Evolutionary conservation across 2,888 invertebrate species (phyloP), one percentile per base, ranked within the genome.

Genomic region (Drosophila acutilabella): DNA sequence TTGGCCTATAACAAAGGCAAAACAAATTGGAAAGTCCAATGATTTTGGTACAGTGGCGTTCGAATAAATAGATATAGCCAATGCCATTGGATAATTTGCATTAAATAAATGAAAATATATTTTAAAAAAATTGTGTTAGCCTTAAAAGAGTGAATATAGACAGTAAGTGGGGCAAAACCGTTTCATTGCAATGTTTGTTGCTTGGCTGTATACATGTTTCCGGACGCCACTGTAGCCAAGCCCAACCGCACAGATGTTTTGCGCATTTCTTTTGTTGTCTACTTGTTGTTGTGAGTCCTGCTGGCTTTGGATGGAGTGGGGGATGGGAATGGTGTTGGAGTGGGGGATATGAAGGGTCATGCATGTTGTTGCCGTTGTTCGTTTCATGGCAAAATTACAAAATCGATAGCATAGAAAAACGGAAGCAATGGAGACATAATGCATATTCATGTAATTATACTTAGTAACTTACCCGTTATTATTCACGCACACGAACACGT

Each of bases 251-350:
- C 79, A 70, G 70, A 69, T 80, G 81, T 64, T 72, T 64, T 74
- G 72, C 66, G 54, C 62, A 72, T 71, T 76, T 71, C 50, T 61
- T 71, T 81, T 79, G 79, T 83, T 79, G 77, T 86, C 82, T 81
- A 65, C 70, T 70, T 70, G 47, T 40, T 71, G 71, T 65, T 69
- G 57, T 60, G 52, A 20, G 42, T 53, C 47, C 54, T 64, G 59
- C 20, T 57, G 45, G 26, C 41, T 10, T 14, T 41, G 23, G 33
- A 30, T 30, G 11, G 14, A n/a, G 1, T 36, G 23, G 4, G 4
- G 13, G n/a, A 18, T 16, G 20, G 16, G 23, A 30, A 7, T 30
- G 6, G 16, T 8, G 7, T 18, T 13, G 11, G 16, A 23, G 1
- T 40, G 18, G 2, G 3, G 11, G 13, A 18, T 16, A 16, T 16